Evolutionary conservation across 2,113 vertebrate species (phyloP).

Genomic region (Columba livia): DNA sequence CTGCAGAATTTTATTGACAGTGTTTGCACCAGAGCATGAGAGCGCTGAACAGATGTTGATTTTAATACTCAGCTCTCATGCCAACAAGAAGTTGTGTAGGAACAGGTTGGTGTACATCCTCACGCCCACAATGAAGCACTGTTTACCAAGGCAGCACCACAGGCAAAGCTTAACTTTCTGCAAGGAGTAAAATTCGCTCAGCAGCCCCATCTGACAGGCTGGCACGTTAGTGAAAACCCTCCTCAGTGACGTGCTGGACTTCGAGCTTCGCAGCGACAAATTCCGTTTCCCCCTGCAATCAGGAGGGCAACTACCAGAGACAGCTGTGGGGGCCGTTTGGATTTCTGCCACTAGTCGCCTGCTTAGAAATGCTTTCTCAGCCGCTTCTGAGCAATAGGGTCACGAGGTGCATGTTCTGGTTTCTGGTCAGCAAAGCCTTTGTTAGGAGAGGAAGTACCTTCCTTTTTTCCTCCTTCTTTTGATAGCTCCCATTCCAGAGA

Average conservation of each 20-base stretch:
- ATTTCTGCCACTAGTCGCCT: neutral
- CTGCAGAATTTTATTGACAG: neutral
- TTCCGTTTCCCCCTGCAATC: neutral
- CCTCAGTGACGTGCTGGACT: neutral
- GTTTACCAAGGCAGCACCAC: neutral
- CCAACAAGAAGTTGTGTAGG: neutral
- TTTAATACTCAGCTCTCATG: neutral
- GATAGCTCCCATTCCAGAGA: neutral
- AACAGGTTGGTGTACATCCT: constrained; percentile 35
- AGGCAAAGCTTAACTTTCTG: neutral
- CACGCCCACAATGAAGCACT: neutral
- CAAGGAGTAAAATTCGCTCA: constrained; percentile 4
- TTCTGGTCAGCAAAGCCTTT: neutral
- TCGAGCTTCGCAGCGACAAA: constrained; percentile 39
- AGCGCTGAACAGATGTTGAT: constrained; percentile 5
- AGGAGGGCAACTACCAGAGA: neutral
- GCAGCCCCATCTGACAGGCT: neutral
- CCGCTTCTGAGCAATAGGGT: neutral
- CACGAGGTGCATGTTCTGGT: rapidly evolving
- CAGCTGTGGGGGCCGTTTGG: neutral
- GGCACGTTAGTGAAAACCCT: neutral
- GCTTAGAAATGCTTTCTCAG: neutral
- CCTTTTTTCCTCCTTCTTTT: rapidly evolving
- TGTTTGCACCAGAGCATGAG: neutral
- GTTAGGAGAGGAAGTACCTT: neutral